Base-by-base conservation (phyloP, 2,113 vertebrate genomes). In the Oreochromis spilurus region DNA sequence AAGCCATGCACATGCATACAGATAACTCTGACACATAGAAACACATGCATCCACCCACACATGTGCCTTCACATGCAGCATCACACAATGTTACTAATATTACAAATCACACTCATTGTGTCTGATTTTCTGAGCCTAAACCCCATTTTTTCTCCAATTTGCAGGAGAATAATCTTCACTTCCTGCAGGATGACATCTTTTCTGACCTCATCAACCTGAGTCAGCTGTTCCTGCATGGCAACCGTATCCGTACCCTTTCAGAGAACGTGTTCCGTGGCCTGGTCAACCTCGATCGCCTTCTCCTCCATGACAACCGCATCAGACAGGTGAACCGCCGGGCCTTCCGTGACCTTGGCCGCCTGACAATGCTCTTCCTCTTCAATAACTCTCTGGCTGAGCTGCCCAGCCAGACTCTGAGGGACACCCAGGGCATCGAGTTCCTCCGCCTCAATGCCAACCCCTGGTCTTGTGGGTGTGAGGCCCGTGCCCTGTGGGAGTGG, bases 301-400 rank as follows among this genome's bases (percentile, higher is more conserved):
- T 99, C 80, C 96, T 99, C 67, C 98, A 99, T 4, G 97, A 97
- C 95, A 99, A 99, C 95, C 98, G 97, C 81, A 93, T 99, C 94
- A 96, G 96, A 6, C 94, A 97, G 90, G 97, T 99, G 88, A 97
- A 98, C 93, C 97, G 96, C 55, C 96, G 96, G 52, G 97, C 97
- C 88, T 99, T 99, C 89, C 97, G 94, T 0, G 98, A 98, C 84
- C 97, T 99, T 9, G 96, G 96, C 81, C 97, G 97, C 72, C 97
- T 99, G 84, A 99, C 98, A 94, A 99, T 99, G 96, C 98, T 99
- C 87, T 99, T 98, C 95, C 97, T 99, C 87, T 99, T 99, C 96
- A 98, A 99, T 96, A 99, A 99, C 96, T 97, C 98, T 89, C 95
- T 99, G 95, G 96, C 95, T 1, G 97, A 98, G 72, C 94, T 99